phyloP scores from a whole-genome alignment of 2,888 invertebrate species.

The Andrena chrysosceles region DNA sequence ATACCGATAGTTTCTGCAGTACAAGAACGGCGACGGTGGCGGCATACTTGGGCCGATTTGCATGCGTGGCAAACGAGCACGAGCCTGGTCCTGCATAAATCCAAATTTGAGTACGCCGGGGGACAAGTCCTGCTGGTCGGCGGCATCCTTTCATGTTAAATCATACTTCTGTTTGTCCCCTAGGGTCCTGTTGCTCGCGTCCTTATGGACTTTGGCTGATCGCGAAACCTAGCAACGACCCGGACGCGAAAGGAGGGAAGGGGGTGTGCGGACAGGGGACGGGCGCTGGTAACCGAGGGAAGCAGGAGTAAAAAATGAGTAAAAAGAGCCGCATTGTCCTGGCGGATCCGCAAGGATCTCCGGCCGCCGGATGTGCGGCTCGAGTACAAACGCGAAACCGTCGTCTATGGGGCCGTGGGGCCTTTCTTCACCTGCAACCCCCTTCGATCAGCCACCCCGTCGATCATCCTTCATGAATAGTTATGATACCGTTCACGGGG shows the following conservation, averaged over 20 bases:
- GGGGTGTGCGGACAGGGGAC: conserved; percentile 15
- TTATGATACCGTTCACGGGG: conserved; percentile 72
- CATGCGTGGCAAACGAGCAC: conserved; percentile 76
- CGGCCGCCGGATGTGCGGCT: conserved; percentile 76
- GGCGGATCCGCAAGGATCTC: conserved; percentile 72
- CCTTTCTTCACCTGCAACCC: conserved; percentile 40
- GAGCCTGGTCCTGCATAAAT: conserved; percentile 78
- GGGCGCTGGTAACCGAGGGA: conserved; percentile 32
- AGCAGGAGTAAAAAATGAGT: conserved; percentile 42
- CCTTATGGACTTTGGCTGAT: conserved; percentile 69
- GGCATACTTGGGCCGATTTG: conserved; percentile 63
- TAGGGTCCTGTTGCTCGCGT: conserved; percentile 65
- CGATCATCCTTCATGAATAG: conserved; percentile 69
- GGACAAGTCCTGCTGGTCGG: conserved; percentile 57
- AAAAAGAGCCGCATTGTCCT: conserved; percentile 78
- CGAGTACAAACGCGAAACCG: conserved; percentile 70
- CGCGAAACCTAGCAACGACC: conserved; percentile 55
- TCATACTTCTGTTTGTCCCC: conserved; percentile 82
- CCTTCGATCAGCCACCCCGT: conserved; percentile 50
- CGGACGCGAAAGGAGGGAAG: conserved; percentile 48
- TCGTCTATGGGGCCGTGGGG: conserved; percentile 37
- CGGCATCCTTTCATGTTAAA: conserved; percentile 82
- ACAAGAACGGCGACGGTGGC: conserved; percentile 3
- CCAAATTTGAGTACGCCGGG: conserved; percentile 77
- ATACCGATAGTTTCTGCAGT: conserved; percentile 39